Evolutionary conservation across 2,888 invertebrate genomes (phyloP).

Genomic region (Drosophila subsilvestris): DNA sequence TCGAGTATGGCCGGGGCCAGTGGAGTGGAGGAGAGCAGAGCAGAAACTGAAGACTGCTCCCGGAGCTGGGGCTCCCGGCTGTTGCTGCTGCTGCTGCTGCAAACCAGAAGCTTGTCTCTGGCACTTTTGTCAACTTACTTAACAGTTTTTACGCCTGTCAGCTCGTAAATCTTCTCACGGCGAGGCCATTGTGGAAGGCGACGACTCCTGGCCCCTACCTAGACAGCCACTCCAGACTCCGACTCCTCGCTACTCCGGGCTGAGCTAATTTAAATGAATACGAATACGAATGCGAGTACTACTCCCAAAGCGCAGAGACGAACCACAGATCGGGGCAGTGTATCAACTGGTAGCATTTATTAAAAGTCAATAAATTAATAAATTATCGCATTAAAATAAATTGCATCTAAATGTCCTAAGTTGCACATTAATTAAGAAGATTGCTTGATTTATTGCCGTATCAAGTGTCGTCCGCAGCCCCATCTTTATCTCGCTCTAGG

Average conservation of each 20-base stretch:
- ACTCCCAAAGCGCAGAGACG: neutral
- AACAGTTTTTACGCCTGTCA: conserved; percentile 80
- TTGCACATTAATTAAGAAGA: conserved; percentile 85
- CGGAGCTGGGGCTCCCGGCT: conserved; percentile 1
- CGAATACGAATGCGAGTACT: neutral
- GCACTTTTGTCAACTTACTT: conserved; percentile 77
- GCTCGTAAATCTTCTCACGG: conserved; percentile 70
- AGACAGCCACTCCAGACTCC: conserved; percentile 10
- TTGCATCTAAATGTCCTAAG: conserved; percentile 84
- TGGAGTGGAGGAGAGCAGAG: neutral
- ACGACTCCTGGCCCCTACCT: conserved; percentile 21
- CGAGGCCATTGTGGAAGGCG: conserved; percentile 36
- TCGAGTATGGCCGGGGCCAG: conserved; percentile 29
- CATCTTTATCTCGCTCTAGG: conserved; percentile 15
- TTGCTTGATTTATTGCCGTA: conserved; percentile 84
- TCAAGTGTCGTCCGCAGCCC: conserved; percentile 79
- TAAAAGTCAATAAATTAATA: conserved; percentile 84
- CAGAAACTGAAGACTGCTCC: neutral
- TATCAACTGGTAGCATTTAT: conserved; percentile 60
- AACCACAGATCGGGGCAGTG: neutral
- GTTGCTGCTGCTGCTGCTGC: conserved; percentile 20
- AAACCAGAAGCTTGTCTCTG: conserved; percentile 56
- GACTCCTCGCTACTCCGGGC: neutral
- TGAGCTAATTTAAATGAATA: conserved; percentile 48
- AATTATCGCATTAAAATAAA: conserved; percentile 85